These are phyloP conservation scores for Pyrocoelia pectoralis DNA, from an alignment of 2,888 invertebrate species.

Conservation along the genomic window DNA sequence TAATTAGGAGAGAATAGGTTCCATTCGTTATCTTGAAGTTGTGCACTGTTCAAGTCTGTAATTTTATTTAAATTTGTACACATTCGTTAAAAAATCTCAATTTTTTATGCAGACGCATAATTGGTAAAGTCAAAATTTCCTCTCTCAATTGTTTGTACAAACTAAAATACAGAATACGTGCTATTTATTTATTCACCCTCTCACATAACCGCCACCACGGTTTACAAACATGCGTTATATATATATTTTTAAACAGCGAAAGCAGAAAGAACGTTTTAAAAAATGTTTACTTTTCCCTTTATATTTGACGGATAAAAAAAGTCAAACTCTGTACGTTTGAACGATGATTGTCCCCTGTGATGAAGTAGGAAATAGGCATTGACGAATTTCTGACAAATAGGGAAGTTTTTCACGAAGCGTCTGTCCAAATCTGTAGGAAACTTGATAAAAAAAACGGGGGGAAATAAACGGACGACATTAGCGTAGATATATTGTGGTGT, in stretches of 20 bases:
- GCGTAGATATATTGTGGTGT: constrained; percentile 42
- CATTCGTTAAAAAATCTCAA: no score
- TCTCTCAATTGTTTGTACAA: no score
- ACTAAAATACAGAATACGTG: no score
- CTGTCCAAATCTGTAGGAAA: constrained; percentile 38
- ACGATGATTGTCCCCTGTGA: constrained; percentile 31
- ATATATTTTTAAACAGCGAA: not conserved
- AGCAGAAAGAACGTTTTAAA: no score
- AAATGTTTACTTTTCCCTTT: not conserved
- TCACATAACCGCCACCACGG: no score
- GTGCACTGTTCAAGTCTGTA: no score
- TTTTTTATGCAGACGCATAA: no score
- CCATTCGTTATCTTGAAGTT: no score
- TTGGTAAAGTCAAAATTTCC: no score
- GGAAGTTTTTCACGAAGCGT: constrained; percentile 40
- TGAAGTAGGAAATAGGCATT: constrained; percentile 38
- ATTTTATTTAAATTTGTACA: not conserved
- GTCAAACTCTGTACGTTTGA: constrained; percentile 20
- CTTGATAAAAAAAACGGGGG: constrained; percentile 41
- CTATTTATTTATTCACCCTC: no score
- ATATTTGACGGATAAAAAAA: constrained; percentile 12
- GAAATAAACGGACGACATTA: constrained; percentile 44
- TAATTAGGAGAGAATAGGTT: no score
- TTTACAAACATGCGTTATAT: no score
- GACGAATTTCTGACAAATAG: constrained; percentile 45